Evolutionary conservation across 1,140 invertebrate species (phyloP), one percentile per base, ranked within the genome.

Genomic region (Halesus radiatus): DNA sequence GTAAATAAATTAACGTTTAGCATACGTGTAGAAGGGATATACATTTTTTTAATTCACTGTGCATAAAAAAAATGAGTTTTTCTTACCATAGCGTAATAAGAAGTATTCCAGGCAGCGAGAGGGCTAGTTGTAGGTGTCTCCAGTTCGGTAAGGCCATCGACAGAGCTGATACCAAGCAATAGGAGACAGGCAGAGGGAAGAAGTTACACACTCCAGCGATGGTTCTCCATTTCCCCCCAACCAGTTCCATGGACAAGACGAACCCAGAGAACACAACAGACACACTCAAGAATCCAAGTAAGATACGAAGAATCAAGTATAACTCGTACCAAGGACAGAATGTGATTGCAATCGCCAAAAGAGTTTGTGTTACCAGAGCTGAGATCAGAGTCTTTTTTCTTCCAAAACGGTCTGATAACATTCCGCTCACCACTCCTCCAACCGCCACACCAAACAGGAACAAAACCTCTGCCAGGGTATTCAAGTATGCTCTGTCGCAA

Each of bases 331-430:
- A 93, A 16, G 91, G 91, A 5, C 90, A 89, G 76, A 94, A 90
- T 1, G 93, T 90, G 3, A 94, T 91, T 13, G 90, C 85, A 3
- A 92, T 90, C 18, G 92, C 93, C 84, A 89, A 83, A 52, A 90
- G 87, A 68, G 94, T 90, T 86, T 96, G 95, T 8, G 94, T 87
- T 56, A 94, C 83, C 62, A 94, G 89, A 75, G 94, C 92, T 32
- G 92, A 86, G 87, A 96, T 92, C 64, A 96, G 86, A 53, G 94
- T 94, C 62, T 88, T 90, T 87, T 96, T 96, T 77, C 95, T 90
- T 7, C 95, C 95, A 84, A 93, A 95, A 86, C 93, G 93, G 86
- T 94, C 94, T n/a, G 93, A 94, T 62, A 94, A 90, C 84, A 93
- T 91, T 22, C 93, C 93, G 53, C 92, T 93, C 3, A 94, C 89